Conservation (phyloP, 2,113 vertebrate genomes). For the Anguilla rostrata region DNA sequence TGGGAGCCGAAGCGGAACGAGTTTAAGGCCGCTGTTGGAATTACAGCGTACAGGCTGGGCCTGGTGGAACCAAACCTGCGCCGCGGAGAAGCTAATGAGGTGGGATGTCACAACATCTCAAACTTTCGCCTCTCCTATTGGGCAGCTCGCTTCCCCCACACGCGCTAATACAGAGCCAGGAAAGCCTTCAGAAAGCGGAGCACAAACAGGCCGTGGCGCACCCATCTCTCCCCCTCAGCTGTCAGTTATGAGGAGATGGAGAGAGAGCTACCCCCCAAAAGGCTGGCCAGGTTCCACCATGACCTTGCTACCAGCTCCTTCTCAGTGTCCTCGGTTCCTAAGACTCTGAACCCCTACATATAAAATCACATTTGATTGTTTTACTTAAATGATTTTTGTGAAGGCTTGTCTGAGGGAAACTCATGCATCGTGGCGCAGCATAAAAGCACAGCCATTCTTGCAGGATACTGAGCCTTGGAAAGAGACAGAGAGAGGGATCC, state of each 20-base stretch:
- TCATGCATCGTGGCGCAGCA: neutral
- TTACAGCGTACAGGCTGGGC: conserved; percentile 3
- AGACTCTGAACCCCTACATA: neutral
- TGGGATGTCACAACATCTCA: conserved; percentile 71
- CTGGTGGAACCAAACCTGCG: conserved; percentile 56
- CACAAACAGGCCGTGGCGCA: neutral
- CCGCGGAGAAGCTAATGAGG: conserved; percentile 68
- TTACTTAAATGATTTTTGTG: neutral
- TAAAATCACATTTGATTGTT: neutral
- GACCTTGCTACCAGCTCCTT: neutral
- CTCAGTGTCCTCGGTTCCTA: neutral
- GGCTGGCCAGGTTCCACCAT: neutral
- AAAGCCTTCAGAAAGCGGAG: neutral
- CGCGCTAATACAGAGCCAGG: neutral
- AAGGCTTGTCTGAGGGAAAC: neutral
- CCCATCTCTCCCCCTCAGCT: neutral
- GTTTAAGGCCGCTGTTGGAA: conserved; percentile 58
- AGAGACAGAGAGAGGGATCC: neutral
- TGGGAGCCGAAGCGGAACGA: conserved; percentile 48
- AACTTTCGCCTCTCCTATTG: conserved; percentile 54
- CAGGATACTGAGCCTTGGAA: neutral
- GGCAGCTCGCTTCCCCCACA: conserved; percentile 46
- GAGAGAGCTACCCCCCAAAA: neutral
- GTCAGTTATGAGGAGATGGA: neutral
- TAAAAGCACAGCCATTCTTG: neutral